Conservation (phyloP, 2,113 vertebrate genomes). For the Athene noctua region DNA sequence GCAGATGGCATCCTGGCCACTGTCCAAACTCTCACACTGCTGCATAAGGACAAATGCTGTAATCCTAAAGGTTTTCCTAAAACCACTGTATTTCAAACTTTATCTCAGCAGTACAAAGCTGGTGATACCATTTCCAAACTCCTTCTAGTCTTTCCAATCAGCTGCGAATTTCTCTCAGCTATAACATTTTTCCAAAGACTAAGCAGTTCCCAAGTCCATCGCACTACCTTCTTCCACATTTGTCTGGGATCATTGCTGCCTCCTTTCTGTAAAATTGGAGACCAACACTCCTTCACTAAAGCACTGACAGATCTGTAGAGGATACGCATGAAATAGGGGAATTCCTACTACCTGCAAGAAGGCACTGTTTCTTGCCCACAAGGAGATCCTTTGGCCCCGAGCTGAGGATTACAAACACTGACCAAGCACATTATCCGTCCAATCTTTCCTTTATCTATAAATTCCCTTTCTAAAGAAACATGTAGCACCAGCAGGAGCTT, state of each 20-base stretch:
- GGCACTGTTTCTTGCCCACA: neutral
- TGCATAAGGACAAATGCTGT: neutral
- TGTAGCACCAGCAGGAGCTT: neutral
- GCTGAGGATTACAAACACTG: neutral
- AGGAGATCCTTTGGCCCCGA: neutral
- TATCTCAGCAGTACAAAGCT: neutral
- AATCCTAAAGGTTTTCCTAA: neutral
- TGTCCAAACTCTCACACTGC: neutral
- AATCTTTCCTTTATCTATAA: constrained; percentile 9
- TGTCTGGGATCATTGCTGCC: neutral
- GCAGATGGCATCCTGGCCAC: neutral
- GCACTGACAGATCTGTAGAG: neutral
- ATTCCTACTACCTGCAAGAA: neutral
- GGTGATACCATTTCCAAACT: neutral
- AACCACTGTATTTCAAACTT: neutral
- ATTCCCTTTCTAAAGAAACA: neutral
- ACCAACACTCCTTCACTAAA: neutral
- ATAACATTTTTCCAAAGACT: neutral
- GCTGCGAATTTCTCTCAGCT: neutral
- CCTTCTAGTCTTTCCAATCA: neutral
- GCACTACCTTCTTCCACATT: neutral
- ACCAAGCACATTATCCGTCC: neutral
- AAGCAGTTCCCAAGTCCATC: neutral
- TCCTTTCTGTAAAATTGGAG: neutral
- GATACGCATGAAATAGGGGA: neutral